Evolutionary conservation across 30 jellyfish, hydroid and myxozoan species (phyloP), one percentile per base, ranked within the genome.

Genomic region (Hydractinia symbiolongicarpus): DNA sequence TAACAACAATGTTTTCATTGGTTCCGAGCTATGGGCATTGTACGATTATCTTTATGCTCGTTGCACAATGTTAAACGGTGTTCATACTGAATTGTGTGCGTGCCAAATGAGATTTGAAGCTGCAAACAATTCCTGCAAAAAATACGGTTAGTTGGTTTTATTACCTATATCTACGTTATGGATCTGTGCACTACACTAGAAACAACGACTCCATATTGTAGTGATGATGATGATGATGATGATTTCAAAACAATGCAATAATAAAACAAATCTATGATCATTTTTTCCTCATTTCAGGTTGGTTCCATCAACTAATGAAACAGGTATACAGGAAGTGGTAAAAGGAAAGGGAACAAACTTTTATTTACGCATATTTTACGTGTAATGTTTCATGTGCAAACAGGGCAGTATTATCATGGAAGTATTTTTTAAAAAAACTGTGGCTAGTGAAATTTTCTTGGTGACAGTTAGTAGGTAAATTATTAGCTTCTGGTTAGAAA

Each of bases 11-110:
- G 69, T 50, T 6, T 58, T 50, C 8, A 74, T 50, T 50, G 61
- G 49, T 17, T 14, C 72, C 54, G 83, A 58, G 68, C 5, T 74
- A 67, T 74, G 83, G 83, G 61, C 51, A 67, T 44, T 74, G 8
- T 74, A 74, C 83, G 83, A 74, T 74, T 55, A 50, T 13, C 21
- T 74, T 2, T 74, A 50, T 40, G 61, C 51, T 50, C 83, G 83
- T n/a, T 50, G 83, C 30, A 58, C 66, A 4, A 74, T 74, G 83
- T 50, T 74, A 55, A 67, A 53, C 8, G 83, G 73, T 30, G 74
- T 74, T 10, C 72, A 50, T 11, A 74, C 66, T 10, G 83, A 74
- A 55, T 50, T 74, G 83, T 49, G 4, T 14, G 83, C 83, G 21
- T n/a, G 61, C 54, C 4, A 20, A 55, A 74, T 74, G 51, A 66